These are phyloP conservation scores for Enteromius mattozi DNA, from an alignment of 2,797 vertebrate genomes.

Conservation along the genomic window DNA sequence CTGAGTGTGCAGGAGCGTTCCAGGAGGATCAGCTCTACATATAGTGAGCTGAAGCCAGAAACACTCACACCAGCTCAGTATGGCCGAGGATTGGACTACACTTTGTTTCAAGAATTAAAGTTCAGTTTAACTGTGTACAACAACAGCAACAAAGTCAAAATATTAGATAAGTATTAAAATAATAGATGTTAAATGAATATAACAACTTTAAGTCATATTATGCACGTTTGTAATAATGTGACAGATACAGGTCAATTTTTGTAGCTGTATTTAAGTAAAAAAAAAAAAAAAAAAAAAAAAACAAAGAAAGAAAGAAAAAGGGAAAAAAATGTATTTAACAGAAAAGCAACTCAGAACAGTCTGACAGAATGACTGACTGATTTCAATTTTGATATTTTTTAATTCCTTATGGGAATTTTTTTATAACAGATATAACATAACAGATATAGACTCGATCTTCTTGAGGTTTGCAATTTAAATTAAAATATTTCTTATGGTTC, in stretches of 20 bases:
- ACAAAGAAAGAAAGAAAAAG: neutral
- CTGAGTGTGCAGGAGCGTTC: neutral
- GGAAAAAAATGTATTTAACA: neutral
- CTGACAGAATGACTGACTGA: neutral
- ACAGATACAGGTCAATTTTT: neutral
- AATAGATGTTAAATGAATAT: neutral
- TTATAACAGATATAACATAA: neutral
- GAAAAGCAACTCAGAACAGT: neutral
- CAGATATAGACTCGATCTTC: neutral
- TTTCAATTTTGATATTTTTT: neutral
- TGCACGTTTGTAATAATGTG: neutral
- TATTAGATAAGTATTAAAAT: neutral
- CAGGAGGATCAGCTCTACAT: neutral
- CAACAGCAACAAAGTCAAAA: neutral
- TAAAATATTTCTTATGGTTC: neutral
- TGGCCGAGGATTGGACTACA: constrained; percentile 2
- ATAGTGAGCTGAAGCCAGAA: constrained; percentile 24
- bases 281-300: neutral
- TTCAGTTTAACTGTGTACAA: neutral
- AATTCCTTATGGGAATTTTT: neutral
- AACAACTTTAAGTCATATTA: neutral
- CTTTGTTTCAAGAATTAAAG: constrained; percentile 25
- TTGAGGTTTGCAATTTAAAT: neutral
- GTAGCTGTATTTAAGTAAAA: neutral
- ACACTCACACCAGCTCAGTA: constrained; percentile 6